phyloP scores from a whole-genome alignment of 2,888 invertebrate species.

The Leptura quadrifasciata region DNA sequence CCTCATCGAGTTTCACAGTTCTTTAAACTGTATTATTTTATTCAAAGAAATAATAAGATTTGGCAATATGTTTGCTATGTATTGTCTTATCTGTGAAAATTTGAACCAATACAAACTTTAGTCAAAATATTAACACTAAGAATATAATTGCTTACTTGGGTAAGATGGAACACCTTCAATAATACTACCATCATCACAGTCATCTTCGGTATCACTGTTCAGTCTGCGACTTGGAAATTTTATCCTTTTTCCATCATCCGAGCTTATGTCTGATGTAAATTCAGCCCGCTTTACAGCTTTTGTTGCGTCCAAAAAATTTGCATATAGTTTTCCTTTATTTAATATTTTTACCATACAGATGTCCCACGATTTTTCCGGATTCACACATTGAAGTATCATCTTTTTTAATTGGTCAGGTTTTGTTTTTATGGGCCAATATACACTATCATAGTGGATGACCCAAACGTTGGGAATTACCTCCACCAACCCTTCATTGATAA shows the following conservation, averaged over 20 bases:
- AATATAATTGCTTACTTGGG: slow-evolving; percentile 8
- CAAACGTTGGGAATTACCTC: slow-evolving; percentile 7
- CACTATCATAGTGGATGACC: neutral
- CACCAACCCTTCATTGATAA: neutral
- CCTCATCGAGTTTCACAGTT: too few relatives aligned
- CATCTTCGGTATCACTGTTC: neutral
- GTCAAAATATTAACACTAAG: too few relatives aligned
- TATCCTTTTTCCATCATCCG: slow-evolving; percentile 9
- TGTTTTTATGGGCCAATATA: neutral
- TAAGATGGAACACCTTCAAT: slow-evolving; percentile 1
- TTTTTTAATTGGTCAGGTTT: slow-evolving; percentile 18
- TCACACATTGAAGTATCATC: slow-evolving; percentile 8
- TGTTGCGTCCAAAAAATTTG: slow-evolving; percentile 5
- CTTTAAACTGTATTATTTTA: too few relatives aligned
- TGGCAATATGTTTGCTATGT: too few relatives aligned
- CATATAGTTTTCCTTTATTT: slow-evolving; percentile 3
- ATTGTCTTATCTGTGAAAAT: too few relatives aligned
- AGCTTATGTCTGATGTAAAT: slow-evolving; percentile 17
- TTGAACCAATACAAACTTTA: too few relatives aligned
- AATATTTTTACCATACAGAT: neutral
- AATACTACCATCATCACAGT: neutral
- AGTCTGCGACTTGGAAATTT: slow-evolving; percentile 9
- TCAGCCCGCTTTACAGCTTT: slow-evolving; percentile 14
- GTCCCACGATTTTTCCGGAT: neutral
- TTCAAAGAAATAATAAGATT: too few relatives aligned